Conservation (phyloP, 2,113 vertebrate genomes). For the Solenodon paradoxus region DNA sequence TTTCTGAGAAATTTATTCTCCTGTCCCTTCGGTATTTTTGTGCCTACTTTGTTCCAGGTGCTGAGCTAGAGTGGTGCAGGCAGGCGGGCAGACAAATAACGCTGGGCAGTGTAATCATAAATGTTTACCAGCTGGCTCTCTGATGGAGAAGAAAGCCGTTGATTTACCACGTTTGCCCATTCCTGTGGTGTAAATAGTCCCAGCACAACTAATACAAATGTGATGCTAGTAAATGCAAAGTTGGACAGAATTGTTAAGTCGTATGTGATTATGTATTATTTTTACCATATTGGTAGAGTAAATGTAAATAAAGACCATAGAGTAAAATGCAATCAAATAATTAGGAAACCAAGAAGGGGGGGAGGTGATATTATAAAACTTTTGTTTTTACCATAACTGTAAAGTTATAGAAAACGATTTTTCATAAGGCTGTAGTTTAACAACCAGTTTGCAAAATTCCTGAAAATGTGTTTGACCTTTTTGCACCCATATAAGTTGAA, state of each 20-base stretch:
- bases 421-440: not conserved
- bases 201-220: not conserved
- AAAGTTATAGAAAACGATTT: not conserved
- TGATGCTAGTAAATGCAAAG: not conserved
- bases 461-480: not conserved
- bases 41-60: accelerated
- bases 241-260: not conserved
- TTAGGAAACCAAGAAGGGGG: not conserved
- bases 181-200: not conserved
- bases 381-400: not conserved
- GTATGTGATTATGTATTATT: not conserved
- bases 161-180: not conserved
- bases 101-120: no score
- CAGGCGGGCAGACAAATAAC: not conserved
- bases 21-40: not conserved
- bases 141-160: not conserved
- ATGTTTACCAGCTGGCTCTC: not conserved
- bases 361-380: not conserved
- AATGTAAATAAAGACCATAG: not conserved
- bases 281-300: not conserved
- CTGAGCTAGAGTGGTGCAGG: accelerated
- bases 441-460: not conserved
- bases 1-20: not conserved
- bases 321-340: not conserved
- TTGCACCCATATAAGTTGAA: not conserved